phyloP scores from a whole-genome alignment of 2,888 invertebrate genomes.

The Trissolcus japonicus region DNA sequence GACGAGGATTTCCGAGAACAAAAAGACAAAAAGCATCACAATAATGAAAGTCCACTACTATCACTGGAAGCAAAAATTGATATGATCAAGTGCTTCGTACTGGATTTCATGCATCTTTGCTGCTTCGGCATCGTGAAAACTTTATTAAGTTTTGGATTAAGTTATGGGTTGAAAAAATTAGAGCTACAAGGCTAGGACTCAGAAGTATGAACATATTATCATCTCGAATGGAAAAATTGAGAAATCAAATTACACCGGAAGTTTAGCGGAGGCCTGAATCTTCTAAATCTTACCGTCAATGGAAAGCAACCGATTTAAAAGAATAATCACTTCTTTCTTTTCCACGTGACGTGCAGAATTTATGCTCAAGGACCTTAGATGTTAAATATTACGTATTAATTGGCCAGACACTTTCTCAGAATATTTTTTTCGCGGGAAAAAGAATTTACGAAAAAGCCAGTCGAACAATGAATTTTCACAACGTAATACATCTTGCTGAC shows the following conservation, averaged over 20 bases:
- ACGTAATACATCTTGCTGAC: constrained; percentile 10
- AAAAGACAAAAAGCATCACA: constrained; percentile 6
- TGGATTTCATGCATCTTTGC: constrained; percentile 17
- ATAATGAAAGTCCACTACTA: background rate
- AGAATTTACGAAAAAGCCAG: background rate
- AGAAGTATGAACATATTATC: constrained; percentile 2
- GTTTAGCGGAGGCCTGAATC: constrained; percentile 1
- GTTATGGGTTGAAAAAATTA: constrained; percentile 5
- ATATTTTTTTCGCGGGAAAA: constrained; percentile 4
- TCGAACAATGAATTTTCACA: constrained; percentile 10
- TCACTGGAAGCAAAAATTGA: constrained; percentile 8
- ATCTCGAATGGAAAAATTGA: constrained; percentile 1
- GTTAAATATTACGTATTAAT: background rate
- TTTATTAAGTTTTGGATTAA: constrained; percentile 6
- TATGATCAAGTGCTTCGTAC: constrained; percentile 10
- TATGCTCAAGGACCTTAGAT: constrained; percentile 12
- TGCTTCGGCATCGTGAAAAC: constrained; percentile 13
- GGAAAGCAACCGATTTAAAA: no score
- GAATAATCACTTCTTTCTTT: constrained; percentile 26
- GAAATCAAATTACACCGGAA: background rate
- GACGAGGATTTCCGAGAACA: constrained; percentile 9
- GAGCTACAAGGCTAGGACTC: constrained; percentile 3
- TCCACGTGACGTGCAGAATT: constrained; percentile 29
- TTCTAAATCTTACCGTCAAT: background rate
- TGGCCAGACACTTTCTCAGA: constrained; percentile 9